phyloP scores from a whole-genome alignment of 2,888 invertebrate genomes.

The Anarsia innoxiella region DNA sequence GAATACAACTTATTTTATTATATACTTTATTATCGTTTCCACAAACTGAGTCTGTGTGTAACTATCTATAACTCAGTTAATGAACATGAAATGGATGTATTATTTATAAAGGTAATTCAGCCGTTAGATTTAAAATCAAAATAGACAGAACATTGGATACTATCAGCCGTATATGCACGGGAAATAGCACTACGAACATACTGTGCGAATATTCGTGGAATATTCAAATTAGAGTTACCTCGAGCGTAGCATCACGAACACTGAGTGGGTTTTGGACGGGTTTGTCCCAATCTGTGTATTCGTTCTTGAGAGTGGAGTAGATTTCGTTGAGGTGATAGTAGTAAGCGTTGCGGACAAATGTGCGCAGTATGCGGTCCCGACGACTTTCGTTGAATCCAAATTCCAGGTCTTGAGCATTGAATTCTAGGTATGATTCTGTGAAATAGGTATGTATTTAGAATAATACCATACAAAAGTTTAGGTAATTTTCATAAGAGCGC shows the following conservation, averaged over 20 bases:
- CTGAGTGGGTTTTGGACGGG: constrained; percentile 90
- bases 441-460: too few species aligned
- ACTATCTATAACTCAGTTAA: too few species aligned
- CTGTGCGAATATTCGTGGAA: constrained; percentile 3
- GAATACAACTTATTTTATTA: too few species aligned
- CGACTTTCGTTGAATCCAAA: constrained; percentile 94
- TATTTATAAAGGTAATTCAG: too few species aligned
- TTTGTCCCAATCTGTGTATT: constrained; percentile 97
- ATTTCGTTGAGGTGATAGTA: constrained; percentile 96
- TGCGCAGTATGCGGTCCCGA: constrained; percentile 89
- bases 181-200: too few species aligned
- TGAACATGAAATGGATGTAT: too few species aligned
- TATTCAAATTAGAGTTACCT: constrained; percentile 47
- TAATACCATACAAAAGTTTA: too few species aligned
- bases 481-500: too few species aligned
- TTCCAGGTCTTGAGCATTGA: constrained; percentile 89
- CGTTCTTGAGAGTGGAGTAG: constrained; percentile 93
- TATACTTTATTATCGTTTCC: too few species aligned
- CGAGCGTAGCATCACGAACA: constrained; percentile 89
- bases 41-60: too few species aligned
- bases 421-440: constrained; percentile 87
- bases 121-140: too few species aligned
- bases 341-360: constrained; percentile 95
- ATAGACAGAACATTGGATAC: constrained; percentile 6
- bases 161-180: too few species aligned